Evolutionary conservation across 2,888 invertebrate species (phyloP).

Genomic region (Ophraella communa): DNA sequence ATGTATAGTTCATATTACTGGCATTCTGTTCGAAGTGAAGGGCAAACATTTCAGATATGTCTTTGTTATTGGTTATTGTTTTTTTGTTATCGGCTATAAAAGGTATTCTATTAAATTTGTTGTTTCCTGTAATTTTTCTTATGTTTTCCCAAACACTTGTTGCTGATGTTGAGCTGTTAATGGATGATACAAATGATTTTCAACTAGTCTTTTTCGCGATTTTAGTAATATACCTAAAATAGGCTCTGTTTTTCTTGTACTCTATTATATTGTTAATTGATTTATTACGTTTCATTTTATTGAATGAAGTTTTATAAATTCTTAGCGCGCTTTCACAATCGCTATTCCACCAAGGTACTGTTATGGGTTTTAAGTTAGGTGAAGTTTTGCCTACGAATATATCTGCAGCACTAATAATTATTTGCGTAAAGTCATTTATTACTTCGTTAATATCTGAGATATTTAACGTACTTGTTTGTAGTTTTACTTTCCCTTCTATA

Average conservation of each 20-base stretch:
- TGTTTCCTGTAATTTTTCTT: neutral
- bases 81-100: neutral
- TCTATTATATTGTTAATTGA: neutral
- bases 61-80: neutral
- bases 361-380: too few relatives aligned
- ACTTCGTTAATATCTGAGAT: too few relatives aligned
- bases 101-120: neutral
- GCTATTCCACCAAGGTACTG: slow-evolving; percentile 17
- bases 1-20: neutral
- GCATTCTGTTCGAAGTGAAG: neutral
- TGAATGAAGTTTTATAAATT: neutral
- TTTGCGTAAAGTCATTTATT: too few relatives aligned
- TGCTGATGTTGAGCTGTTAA: neutral
- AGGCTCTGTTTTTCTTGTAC: neutral
- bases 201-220: neutral
- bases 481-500: too few relatives aligned
- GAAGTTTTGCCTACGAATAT: slow-evolving; percentile 2
- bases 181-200: neutral
- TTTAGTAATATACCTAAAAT: neutral
- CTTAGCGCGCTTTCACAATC: slow-evolving; percentile 5
- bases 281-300: slow-evolving; percentile 1
- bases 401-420: too few relatives aligned
- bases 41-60: neutral
- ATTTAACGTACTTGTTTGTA: too few relatives aligned
- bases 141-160: neutral